Evolutionary conservation across 2,888 invertebrate species (phyloP).

Genomic region (Lasioglossum malachurum): DNA sequence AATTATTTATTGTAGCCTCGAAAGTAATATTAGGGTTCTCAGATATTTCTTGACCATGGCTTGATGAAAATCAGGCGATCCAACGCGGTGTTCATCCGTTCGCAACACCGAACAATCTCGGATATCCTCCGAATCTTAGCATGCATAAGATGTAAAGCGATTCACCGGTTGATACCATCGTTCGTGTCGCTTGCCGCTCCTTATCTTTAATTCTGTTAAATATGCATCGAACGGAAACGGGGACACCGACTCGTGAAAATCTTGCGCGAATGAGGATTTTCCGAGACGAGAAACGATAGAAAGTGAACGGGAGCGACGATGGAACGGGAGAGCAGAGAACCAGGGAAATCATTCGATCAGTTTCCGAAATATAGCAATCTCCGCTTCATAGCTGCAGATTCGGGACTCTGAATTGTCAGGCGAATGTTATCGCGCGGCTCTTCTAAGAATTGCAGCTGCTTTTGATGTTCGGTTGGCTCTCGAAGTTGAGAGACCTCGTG

Average conservation of each 20-base stretch:
- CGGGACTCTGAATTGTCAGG: too few relatives aligned
- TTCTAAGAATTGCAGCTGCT: background rate
- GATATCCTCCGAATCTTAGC: background rate
- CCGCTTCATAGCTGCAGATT: background rate
- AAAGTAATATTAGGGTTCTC: background rate
- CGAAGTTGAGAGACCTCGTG: background rate
- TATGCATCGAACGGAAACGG: constrained; percentile 29
- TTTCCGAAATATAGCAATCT: background rate
- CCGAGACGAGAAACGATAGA: background rate
- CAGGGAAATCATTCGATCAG: background rate
- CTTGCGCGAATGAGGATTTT: background rate
- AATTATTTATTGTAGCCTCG: background rate
- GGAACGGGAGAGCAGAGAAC: background rate
- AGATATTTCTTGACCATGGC: background rate
- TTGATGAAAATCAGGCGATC: background rate
- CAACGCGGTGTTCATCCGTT: background rate
- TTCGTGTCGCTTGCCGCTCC: background rate
- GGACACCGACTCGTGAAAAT: background rate
- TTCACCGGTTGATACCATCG: background rate
- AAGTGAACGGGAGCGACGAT: background rate
- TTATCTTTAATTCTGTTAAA: constrained; percentile 36
- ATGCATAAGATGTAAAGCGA: constrained; percentile 22
- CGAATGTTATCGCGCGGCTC: background rate
- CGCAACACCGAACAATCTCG: background rate
- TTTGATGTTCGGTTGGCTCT: background rate